phyloP scores from a whole-genome alignment of 1,140 invertebrate genomes.

The Aricia agestis region DNA sequence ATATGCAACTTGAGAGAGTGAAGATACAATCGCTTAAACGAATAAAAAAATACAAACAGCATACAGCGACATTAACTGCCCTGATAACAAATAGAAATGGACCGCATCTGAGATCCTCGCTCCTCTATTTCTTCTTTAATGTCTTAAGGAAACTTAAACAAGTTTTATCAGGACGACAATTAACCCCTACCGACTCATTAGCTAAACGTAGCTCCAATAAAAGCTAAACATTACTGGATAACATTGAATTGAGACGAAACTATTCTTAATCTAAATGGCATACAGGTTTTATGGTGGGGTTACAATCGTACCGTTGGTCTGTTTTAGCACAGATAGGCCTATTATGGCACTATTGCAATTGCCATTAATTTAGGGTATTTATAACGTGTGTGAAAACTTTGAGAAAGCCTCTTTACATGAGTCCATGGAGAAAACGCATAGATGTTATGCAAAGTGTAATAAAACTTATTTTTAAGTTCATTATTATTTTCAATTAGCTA shows the following conservation, averaged over 20 bases:
- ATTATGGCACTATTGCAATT: background rate
- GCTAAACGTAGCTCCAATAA: slow-evolving; percentile 44
- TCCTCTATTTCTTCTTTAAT: slow-evolving; percentile 53
- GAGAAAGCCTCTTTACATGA: no score
- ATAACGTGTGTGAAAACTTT: no score
- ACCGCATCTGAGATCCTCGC: slow-evolving; percentile 50
- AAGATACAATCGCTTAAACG: slow-evolving; percentile 13
- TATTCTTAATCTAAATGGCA: slow-evolving; percentile 10
- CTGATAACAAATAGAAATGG: slow-evolving; percentile 67
- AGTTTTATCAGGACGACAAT: slow-evolving; percentile 50
- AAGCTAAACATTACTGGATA: slow-evolving; percentile 23
- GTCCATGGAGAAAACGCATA: no score
- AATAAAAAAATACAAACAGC: slow-evolving; percentile 35
- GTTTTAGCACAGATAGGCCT: background rate
- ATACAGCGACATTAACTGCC: slow-evolving; percentile 54
- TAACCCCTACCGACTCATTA: slow-evolving; percentile 44
- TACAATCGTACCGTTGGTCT: no score
- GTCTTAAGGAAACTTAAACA: slow-evolving; percentile 55
- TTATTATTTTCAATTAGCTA: no score
- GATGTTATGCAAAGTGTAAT: no score
- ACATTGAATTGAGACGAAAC: slow-evolving; percentile 17
- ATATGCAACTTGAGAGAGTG: background rate
- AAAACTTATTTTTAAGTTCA: no score
- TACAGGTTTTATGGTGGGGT: background rate
- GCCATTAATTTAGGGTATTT: no score